phyloP scores from a whole-genome alignment of 1,140 invertebrate genomes.

The Babylonia areolata region DNA sequence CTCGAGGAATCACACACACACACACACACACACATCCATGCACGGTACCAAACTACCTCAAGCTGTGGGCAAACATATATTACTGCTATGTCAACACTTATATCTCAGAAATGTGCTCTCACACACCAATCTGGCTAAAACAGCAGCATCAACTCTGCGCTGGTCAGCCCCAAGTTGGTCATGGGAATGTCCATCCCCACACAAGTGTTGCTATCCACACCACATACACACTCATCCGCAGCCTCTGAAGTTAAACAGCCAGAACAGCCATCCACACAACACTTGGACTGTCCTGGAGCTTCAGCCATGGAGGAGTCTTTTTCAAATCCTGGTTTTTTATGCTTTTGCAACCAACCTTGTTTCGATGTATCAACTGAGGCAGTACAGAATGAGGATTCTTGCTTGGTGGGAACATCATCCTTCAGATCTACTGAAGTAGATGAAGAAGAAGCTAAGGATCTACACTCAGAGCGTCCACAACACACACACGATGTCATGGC shows the following conservation, averaged over 20 bases:
- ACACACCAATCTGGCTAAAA: slow-evolving; percentile 39
- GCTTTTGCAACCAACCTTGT: slow-evolving; percentile 23
- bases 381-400: background rate
- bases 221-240: background rate
- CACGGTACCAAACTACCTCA: no score
- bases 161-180: slow-evolving; percentile 63
- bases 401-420: background rate
- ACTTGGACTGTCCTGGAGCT: background rate
- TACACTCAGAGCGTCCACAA: background rate
- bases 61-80: no score
- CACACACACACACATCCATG: background rate
- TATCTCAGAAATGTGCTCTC: background rate
- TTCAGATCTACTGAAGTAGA: background rate
- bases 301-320: background rate
- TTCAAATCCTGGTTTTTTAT: slow-evolving; percentile 1
- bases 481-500: background rate
- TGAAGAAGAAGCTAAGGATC: background rate
- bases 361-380: background rate
- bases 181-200: slow-evolving; percentile 63
- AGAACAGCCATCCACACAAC: background rate
- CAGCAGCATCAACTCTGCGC: slow-evolving; percentile 61
- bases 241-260: background rate
- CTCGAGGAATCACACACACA: background rate
- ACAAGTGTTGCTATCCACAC: slow-evolving; percentile 12
- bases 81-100: background rate